These are phyloP conservation scores for Egretta garzetta DNA, from an alignment of 2,113 vertebrate genomes.

Conservation along the genomic window DNA sequence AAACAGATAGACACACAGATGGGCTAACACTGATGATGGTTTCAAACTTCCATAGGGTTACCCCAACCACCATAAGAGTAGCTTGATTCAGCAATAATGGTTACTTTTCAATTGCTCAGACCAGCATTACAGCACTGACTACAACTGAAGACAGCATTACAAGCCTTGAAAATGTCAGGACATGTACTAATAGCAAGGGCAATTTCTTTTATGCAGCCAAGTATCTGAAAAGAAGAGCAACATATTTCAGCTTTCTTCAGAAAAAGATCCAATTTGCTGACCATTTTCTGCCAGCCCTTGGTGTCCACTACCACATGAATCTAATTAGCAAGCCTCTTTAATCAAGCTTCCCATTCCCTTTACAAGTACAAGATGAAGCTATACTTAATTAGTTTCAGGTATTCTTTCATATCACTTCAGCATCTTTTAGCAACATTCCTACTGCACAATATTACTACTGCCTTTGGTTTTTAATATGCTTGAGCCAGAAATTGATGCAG, in stretches of 20 bases:
- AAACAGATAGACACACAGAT: background rate
- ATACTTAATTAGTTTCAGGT: background rate
- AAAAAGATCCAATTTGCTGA: background rate
- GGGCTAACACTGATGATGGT: background rate
- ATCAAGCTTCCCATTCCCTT: background rate
- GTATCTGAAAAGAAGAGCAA: background rate
- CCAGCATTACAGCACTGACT: background rate
- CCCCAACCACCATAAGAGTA: background rate
- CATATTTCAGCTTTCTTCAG: background rate
- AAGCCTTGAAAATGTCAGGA: background rate
- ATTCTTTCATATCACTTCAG: background rate
- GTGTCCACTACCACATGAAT: too few species aligned
- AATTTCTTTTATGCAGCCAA: background rate
- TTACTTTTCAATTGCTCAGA: background rate
- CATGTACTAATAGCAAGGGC: background rate
- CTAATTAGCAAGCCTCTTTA: background rate
- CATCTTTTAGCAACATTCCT: background rate
- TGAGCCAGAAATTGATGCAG: background rate
- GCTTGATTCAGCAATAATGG: background rate
- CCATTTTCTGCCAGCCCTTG: background rate
- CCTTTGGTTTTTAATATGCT: background rate
- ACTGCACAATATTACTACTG: background rate
- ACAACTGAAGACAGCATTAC: background rate
- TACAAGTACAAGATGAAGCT: background rate
- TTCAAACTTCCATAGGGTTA: background rate